phyloP scores from a whole-genome alignment of 2,888 invertebrate species.

The Protula sp. region DNA sequence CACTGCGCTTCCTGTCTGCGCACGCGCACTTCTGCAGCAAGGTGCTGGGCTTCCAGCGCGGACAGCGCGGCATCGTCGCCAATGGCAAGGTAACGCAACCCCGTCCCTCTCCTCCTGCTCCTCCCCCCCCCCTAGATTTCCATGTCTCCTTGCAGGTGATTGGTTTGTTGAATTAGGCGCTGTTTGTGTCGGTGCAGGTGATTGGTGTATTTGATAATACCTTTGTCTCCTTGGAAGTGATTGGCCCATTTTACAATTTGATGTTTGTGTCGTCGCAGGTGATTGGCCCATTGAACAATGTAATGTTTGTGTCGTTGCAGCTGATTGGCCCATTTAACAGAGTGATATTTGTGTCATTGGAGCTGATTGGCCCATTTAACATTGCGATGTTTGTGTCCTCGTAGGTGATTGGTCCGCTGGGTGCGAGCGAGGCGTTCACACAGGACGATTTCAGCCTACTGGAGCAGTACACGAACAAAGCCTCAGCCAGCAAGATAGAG shows the following conservation, averaged over 20 bases:
- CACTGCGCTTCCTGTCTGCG: slow-evolving; percentile 44
- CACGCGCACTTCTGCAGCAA: slow-evolving; percentile 66
- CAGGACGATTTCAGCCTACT: slow-evolving; percentile 83
- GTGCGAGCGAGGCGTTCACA: slow-evolving; percentile 68
- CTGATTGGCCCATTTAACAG: too few relatives aligned
- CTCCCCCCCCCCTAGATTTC: neutral
- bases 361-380: too few relatives aligned
- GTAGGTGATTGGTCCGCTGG: slow-evolving; percentile 66
- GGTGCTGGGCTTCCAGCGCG: slow-evolving; percentile 66
- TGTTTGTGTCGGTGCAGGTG: too few relatives aligned
- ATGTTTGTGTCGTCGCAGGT: slow-evolving; percentile 48
- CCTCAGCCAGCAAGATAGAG: slow-evolving; percentile 34
- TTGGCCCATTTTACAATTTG: too few relatives aligned
- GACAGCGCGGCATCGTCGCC: slow-evolving; percentile 70
- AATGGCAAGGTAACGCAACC: slow-evolving; percentile 83
- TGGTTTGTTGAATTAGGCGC: too few relatives aligned
- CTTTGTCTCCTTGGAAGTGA: too few relatives aligned
- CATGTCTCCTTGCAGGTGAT: too few relatives aligned
- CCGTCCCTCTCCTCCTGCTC: neutral
- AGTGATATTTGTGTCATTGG: too few relatives aligned
- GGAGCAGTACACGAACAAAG: slow-evolving; percentile 60
- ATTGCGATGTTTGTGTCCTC: too few relatives aligned
- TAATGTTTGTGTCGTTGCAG: too few relatives aligned
- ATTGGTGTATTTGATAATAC: too few relatives aligned
- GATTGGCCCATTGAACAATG: slow-evolving; percentile 83